phyloP scores from a whole-genome alignment of 2,888 invertebrate species.

The Tetrapedia diversipes region DNA sequence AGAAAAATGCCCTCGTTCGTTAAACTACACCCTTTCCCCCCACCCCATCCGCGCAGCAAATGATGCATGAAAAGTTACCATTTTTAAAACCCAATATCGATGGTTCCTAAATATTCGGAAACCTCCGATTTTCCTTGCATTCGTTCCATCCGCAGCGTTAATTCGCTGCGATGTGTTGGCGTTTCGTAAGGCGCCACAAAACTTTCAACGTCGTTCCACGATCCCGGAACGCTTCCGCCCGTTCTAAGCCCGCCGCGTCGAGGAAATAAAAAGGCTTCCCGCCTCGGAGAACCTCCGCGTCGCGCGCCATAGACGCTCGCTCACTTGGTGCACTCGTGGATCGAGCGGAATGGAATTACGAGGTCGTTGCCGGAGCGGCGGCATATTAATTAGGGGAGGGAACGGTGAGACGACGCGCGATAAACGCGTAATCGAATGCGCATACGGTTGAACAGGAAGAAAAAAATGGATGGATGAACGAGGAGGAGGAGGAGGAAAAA shows the following conservation, averaged over 20 bases:
- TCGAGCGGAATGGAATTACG: slow-evolving; percentile 42
- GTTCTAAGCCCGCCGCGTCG: not conserved
- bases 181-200: slow-evolving; percentile 7
- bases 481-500: not conserved
- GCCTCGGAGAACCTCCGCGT: too few species aligned
- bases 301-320: slow-evolving; percentile 2
- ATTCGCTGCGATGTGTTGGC: slow-evolving; percentile 29
- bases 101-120: too few species aligned
- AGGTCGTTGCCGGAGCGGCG: slow-evolving; percentile 32
- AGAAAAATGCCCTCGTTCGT: too few species aligned
- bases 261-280: slow-evolving; percentile 49
- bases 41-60: too few species aligned
- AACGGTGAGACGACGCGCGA: slow-evolving; percentile 30
- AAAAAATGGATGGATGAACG: too few species aligned
- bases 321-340: too few species aligned
- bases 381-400: slow-evolving; percentile 51
- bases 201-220: slow-evolving; percentile 32
- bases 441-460: not conserved
- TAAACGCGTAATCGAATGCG: slow-evolving; percentile 36
- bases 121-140: too few species aligned
- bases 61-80: too few species aligned
- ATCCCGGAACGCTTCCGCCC: not conserved
- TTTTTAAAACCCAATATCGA: too few species aligned
- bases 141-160: too few species aligned
- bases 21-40: too few species aligned